Evolutionary conservation across 2,113 vertebrate species (phyloP).

Genomic region (Ophiodon elongatus): DNA sequence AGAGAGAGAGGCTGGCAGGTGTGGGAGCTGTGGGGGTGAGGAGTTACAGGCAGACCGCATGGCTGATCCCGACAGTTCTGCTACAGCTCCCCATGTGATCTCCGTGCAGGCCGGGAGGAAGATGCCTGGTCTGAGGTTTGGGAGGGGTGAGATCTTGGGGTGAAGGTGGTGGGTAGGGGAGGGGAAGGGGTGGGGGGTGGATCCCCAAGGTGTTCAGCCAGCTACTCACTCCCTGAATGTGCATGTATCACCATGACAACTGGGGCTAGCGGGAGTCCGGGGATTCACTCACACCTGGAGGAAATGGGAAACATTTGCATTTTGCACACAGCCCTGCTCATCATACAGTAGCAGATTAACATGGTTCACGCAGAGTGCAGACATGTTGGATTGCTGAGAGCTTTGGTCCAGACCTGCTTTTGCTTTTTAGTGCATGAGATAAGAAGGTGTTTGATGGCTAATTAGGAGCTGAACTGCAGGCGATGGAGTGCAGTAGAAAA

Average conservation of each 20-base stretch:
- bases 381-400: conserved; percentile 22
- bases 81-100: conserved; percentile 40
- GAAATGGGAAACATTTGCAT: conserved; percentile 68
- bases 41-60: conserved; percentile 22
- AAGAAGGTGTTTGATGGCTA: conserved; percentile 23
- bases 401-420: conserved; percentile 19
- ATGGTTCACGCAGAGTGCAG: conserved; percentile 50
- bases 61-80: conserved; percentile 42
- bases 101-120: conserved; percentile 46
- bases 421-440: conserved; percentile 10
- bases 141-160: neutral
- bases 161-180: neutral
- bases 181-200: conserved; percentile 25
- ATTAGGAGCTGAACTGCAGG: conserved; percentile 30
- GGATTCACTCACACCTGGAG: conserved; percentile 77
- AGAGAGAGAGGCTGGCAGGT: conserved; percentile 14
- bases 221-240: conserved; percentile 58
- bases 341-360: conserved; percentile 59
- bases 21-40: neutral
- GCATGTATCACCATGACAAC: conserved; percentile 85
- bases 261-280: conserved; percentile 68
- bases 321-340: conserved; percentile 58
- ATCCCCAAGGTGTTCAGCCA: conserved; percentile 78
- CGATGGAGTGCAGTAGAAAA: conserved; percentile 15
- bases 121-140: conserved; percentile 33